Percentiles rank a stretch among this genome's conserved stretches.
These are phyloP conservation scores for Kobus ellipsiprymnus DNA, from an alignment of 2,113 vertebrate genomes.

Conservation along the genomic window DNA sequence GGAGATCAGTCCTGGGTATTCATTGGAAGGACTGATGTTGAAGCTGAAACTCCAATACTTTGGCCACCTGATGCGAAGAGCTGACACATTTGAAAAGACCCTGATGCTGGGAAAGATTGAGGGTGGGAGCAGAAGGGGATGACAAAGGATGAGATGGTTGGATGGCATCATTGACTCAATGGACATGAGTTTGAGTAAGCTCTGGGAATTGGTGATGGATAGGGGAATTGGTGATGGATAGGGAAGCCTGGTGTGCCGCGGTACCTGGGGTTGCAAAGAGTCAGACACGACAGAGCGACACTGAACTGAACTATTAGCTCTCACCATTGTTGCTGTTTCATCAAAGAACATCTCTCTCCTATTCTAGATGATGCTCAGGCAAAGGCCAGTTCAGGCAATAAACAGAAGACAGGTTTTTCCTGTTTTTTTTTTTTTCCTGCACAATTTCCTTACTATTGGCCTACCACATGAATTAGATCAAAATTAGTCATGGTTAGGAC, in stretches of 20 bases:
- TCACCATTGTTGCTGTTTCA: not conserved
- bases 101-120: not conserved
- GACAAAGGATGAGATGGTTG: not conserved
- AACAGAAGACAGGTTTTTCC: not conserved
- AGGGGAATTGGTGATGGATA: not conserved
- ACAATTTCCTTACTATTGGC: not conserved
- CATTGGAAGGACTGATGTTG: not conserved
- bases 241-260: accelerated
- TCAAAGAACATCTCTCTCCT: not conserved
- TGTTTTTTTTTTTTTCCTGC: not conserved
- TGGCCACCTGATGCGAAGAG: not conserved
- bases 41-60: not conserved
- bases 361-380: not conserved
- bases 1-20: not conserved
- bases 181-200: not conserved
- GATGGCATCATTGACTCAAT: not conserved
- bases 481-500: not conserved
- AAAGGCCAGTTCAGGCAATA: not conserved
- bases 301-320: not conserved
- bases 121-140: not conserved
- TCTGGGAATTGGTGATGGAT: not conserved
- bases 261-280: not conserved
- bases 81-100: not conserved
- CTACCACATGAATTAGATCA: not conserved
- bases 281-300: not conserved